A percentile compares a stretch with the other conserved stretches of the same genome.
These are phyloP conservation scores for Leontocebus nigricollis DNA, from an alignment of 2,797 vertebrate genomes.

Conservation along the genomic window DNA sequence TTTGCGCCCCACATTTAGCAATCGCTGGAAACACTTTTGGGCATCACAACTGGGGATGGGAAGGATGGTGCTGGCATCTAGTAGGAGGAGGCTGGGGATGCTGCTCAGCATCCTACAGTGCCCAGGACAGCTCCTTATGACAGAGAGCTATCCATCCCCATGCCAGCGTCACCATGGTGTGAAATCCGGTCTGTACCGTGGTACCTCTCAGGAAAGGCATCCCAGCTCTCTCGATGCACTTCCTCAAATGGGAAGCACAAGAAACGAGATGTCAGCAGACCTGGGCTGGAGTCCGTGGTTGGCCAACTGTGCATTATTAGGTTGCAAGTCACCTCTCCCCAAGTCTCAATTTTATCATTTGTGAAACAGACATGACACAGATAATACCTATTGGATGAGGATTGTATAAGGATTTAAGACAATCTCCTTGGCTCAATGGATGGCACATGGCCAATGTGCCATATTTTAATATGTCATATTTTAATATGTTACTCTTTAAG, in stretches of 20 bases:
- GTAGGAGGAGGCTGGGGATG: neutral
- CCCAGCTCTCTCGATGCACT: rapidly evolving
- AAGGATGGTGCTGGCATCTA: neutral
- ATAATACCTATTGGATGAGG: neutral
- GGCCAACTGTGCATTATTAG: neutral
- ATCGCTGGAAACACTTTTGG: neutral
- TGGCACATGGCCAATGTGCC: neutral
- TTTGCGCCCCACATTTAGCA: neutral
- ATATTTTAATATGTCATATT: too few species aligned
- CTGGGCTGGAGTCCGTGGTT: neutral
- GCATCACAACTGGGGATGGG: neutral
- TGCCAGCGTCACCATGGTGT: rapidly evolving
- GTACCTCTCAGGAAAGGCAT: neutral
- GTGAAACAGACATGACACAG: neutral
- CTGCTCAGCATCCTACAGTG: rapidly evolving
- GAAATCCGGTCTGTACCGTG: rapidly evolving
- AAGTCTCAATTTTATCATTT: neutral
- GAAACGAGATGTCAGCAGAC: neutral
- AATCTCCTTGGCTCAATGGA: neutral
- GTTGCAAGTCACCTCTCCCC: neutral
- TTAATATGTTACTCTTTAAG: neutral
- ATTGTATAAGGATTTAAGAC: neutral
- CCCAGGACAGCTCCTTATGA: neutral
- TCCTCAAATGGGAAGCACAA: neutral
- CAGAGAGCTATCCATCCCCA: neutral